phyloP scores from a whole-genome alignment of 2,113 vertebrate genomes.

The Saiga tatarica region DNA sequence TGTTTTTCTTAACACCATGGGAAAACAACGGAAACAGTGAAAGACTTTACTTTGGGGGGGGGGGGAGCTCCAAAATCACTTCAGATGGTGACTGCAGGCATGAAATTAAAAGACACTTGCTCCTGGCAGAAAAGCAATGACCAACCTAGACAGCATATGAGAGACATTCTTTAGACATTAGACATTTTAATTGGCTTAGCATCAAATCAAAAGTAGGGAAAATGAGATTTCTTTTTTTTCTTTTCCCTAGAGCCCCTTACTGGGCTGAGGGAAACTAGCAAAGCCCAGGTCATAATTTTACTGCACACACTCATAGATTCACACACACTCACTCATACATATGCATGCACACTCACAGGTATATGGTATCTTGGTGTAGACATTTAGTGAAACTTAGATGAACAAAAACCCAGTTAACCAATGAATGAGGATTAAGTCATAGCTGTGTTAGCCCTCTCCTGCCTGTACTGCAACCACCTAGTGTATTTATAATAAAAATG shows the following conservation, averaged over 20 bases:
- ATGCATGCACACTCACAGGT: too few species aligned
- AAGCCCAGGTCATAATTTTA: neutral
- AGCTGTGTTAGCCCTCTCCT: neutral
- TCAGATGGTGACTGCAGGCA: too few species aligned
- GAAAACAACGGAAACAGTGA: too few species aligned
- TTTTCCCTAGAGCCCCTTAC: neutral
- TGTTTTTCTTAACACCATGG: neutral
- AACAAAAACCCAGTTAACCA: neutral
- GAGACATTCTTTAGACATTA: too few species aligned
- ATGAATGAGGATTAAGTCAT: neutral
- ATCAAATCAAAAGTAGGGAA: neutral
- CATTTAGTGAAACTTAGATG: neutral
- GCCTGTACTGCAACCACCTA: accelerated
- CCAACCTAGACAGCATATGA: too few species aligned
- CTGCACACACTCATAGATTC: neutral
- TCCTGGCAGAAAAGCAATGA: too few species aligned
- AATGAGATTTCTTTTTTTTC: neutral
- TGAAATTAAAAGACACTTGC: too few species aligned
- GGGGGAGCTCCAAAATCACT: too few species aligned
- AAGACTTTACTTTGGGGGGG: too few species aligned
- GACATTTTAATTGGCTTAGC: neutral
- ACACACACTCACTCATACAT: neutral
- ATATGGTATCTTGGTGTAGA: neutral
- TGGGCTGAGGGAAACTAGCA: neutral
- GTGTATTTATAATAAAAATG: neutral